Evolutionary conservation across 1,140 invertebrate species (phyloP), one percentile per base, ranked within the genome.

Genomic region (Anastrepha ludens): DNA sequence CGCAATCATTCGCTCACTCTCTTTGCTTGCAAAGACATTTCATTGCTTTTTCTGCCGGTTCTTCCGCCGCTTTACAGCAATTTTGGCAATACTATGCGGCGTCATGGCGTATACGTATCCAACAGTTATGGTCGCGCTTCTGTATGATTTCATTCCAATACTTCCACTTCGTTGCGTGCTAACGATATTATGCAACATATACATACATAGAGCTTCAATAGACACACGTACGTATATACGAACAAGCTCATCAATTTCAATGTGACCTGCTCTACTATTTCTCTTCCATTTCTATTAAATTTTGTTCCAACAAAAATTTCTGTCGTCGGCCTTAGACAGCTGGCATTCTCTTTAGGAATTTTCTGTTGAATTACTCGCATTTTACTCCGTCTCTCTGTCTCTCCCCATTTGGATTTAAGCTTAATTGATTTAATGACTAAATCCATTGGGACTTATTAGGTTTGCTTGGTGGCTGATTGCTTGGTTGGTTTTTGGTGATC

Each of bases 351-450:
- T 55, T 55, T 29, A 55, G 15, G 13, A 20, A 55, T 74, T 74
- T 74, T 41, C 41, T 6, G 3, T 44, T 41, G 39, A 29, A 74
- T 74, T 17, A 41, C 67, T 47, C 67, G 67, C 41, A 74, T 47
- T 44, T 2, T 41, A 74, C 39, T 74, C 67, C 44, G 5, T 74
- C 13, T 8, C 41, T 74, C 2, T n/a, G 11, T 29, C 11, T 0
- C 11, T 17, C 41, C 47, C 47, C 20, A 20, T 29, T n/a, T 62
- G 60, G 50, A 55, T 55, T 41, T 7, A 39, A 41, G 47, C 41
- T 81, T 81, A 81, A 81, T 81, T 81, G 74, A 55, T 81, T 81
- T 81, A 81, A 81, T 81, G 74, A 81, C 74, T 81, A 81, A 81
- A 81, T 55, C 74, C 74, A 55, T 29, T 81, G 74, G 74, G 50